phyloP scores from a whole-genome alignment of 1,140 invertebrate species.

The Adoxophyes honmai region DNA sequence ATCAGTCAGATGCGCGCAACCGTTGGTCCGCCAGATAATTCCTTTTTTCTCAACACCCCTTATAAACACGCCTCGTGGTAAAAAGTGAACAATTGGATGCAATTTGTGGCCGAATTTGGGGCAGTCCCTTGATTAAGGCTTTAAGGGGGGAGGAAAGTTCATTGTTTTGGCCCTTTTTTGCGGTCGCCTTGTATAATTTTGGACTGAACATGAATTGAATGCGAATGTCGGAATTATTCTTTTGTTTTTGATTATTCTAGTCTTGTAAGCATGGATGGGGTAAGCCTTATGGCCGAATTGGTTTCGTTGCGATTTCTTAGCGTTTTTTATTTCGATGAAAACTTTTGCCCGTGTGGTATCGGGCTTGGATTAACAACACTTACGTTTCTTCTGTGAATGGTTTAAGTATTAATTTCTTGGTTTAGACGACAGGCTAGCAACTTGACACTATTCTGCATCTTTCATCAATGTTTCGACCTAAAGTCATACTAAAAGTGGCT shows the following conservation, averaged over 20 bases:
- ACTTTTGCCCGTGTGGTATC: no score
- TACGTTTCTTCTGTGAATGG: no score
- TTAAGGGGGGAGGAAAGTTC: conserved; percentile 50
- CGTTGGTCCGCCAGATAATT: conserved; percentile 50
- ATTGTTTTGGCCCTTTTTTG: conserved; percentile 63
- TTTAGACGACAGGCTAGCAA: no score
- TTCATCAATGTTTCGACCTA: no score
- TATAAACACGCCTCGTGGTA: conserved; percentile 58
- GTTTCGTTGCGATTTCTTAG: neutral
- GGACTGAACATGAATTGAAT: conserved; percentile 38
- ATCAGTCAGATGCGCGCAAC: conserved; percentile 53
- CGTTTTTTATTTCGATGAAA: no score
- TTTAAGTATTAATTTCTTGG: no score
- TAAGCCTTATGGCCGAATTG: neutral
- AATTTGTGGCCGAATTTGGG: conserved; percentile 73
- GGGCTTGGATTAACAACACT: no score
- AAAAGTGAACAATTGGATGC: conserved; percentile 76
- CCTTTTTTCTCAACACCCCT: conserved; percentile 49
- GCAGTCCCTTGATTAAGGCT: conserved; percentile 62
- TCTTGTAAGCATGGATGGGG: neutral
- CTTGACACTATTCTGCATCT: no score
- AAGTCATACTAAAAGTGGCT: no score
- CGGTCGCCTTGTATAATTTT: conserved; percentile 42
- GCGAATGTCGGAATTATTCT: conserved; percentile 22
- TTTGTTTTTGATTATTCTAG: conserved; percentile 22